These are phyloP conservation scores for Cygnus olor DNA, from an alignment of 2,797 vertebrate genomes.

Conservation along the genomic window DNA sequence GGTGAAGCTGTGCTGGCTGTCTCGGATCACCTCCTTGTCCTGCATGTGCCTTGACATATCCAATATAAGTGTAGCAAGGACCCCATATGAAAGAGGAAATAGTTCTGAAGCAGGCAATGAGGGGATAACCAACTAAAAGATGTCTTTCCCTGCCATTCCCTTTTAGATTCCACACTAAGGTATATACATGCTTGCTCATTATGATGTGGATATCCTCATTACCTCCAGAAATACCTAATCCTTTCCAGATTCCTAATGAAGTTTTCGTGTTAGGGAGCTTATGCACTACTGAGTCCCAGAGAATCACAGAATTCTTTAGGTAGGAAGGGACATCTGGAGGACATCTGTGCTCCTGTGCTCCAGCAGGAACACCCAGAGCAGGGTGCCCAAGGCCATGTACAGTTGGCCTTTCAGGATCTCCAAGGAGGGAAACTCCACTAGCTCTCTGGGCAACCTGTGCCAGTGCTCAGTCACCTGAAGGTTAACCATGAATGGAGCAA, in stretches of 20 bases:
- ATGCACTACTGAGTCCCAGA: rapidly evolving
- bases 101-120: too few relatives aligned
- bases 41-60: too few relatives aligned
- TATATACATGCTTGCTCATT: neutral
- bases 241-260: neutral
- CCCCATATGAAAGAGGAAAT: neutral
- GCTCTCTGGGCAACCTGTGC: too few relatives aligned
- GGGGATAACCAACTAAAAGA: neutral
- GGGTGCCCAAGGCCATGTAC: too few relatives aligned
- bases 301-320: too few relatives aligned
- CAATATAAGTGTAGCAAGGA: neutral
- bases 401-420: too few relatives aligned
- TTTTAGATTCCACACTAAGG: neutral
- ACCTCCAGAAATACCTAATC: neutral
- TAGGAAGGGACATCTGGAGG: too few relatives aligned
- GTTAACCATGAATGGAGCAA: neutral
- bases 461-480: neutral
- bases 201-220: neutral
- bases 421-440: too few relatives aligned
- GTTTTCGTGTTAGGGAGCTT: neutral
- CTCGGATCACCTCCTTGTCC: too few relatives aligned
- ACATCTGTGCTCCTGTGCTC: too few relatives aligned
- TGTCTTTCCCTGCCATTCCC: neutral
- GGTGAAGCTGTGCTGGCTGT: too few relatives aligned
- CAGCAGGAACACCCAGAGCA: too few relatives aligned